Conservation (phyloP, 2,797 vertebrate species). For the Acomys russatus region DNA sequence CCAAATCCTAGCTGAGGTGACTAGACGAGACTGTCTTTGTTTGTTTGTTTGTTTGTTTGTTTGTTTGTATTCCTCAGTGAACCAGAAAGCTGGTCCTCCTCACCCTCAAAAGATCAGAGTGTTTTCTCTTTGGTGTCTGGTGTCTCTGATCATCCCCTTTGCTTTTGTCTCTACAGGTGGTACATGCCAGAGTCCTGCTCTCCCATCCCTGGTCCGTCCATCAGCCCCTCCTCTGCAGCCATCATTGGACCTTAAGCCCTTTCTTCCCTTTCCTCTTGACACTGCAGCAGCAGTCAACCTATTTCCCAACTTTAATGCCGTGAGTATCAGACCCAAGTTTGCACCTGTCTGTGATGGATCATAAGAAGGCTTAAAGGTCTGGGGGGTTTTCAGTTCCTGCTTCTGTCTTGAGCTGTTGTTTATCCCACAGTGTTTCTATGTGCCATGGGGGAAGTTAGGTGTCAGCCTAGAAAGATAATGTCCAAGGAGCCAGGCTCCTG, state of each 20-base stretch:
- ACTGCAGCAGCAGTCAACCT: constrained; percentile 93
- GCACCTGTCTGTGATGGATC: neutral
- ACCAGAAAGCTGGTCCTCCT: neutral
- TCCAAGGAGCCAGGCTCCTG: neutral
- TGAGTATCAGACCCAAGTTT: constrained; percentile 88
- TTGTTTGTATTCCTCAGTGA: neutral
- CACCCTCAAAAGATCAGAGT: neutral
- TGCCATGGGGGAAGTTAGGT: neutral
- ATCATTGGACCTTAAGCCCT: constrained; percentile 96
- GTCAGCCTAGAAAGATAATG: neutral
- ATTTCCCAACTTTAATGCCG: constrained; percentile 96
- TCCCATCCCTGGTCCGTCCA: constrained; percentile 95
- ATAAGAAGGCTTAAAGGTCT: neutral
- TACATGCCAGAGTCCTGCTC: constrained; percentile 96
- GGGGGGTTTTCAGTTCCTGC: neutral
- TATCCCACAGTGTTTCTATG: neutral
- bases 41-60: too few species aligned
- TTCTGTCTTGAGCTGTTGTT: neutral
- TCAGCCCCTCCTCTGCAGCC: constrained; percentile 93
- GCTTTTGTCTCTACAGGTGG: constrained; percentile 91
- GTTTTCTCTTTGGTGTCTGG: neutral
- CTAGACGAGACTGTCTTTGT: too few species aligned
- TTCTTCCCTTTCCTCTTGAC: constrained; percentile 96
- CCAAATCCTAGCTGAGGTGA: neutral
- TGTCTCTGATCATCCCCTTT: constrained; percentile 68